phyloP scores from a whole-genome alignment of 2,113 vertebrate species.

The Motacilla tschutschensis region DNA sequence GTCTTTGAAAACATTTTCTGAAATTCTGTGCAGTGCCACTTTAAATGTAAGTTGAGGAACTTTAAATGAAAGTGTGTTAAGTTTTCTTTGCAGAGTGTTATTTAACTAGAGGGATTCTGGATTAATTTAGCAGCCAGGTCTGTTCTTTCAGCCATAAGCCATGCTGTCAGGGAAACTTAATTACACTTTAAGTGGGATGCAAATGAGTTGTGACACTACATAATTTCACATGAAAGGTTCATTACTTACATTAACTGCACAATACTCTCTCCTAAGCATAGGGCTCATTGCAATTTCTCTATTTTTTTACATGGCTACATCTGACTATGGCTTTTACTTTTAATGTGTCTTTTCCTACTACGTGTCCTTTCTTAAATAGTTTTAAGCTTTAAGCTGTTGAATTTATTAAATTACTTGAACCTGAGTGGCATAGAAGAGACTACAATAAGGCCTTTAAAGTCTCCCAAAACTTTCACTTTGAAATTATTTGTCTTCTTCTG shows the following conservation, averaged over 20 bases:
- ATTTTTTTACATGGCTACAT: slow-evolving; percentile 44
- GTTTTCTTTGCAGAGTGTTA: slow-evolving; percentile 71
- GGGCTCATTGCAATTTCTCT: slow-evolving; percentile 62
- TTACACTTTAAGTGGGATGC: slow-evolving; percentile 84
- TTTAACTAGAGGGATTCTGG: slow-evolving; percentile 73
- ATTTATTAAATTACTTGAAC: slow-evolving; percentile 54
- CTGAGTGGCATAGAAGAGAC: slow-evolving; percentile 5
- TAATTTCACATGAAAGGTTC: slow-evolving; percentile 84
- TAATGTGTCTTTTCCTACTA: slow-evolving; percentile 34
- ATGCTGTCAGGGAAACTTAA: slow-evolving; percentile 81
- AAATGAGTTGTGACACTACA: slow-evolving; percentile 85
- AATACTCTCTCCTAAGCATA: slow-evolving; percentile 62
- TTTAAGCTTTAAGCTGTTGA: slow-evolving; percentile 55
- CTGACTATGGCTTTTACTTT: slow-evolving; percentile 56
- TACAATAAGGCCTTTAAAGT: not conserved
- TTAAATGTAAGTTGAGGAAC: slow-evolving; percentile 64
- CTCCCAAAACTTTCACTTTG: not conserved
- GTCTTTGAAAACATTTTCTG: not conserved
- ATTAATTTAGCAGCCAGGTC: slow-evolving; percentile 81
- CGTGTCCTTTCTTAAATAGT: slow-evolving; percentile 28
- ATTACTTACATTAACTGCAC: slow-evolving; percentile 78
- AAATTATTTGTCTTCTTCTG: not conserved
- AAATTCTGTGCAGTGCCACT: slow-evolving; percentile 21
- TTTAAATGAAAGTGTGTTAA: slow-evolving; percentile 66
- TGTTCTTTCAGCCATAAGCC: slow-evolving; percentile 79